phyloP scores from a whole-genome alignment of 2,113 vertebrate genomes.

The Meriones unguiculatus region DNA sequence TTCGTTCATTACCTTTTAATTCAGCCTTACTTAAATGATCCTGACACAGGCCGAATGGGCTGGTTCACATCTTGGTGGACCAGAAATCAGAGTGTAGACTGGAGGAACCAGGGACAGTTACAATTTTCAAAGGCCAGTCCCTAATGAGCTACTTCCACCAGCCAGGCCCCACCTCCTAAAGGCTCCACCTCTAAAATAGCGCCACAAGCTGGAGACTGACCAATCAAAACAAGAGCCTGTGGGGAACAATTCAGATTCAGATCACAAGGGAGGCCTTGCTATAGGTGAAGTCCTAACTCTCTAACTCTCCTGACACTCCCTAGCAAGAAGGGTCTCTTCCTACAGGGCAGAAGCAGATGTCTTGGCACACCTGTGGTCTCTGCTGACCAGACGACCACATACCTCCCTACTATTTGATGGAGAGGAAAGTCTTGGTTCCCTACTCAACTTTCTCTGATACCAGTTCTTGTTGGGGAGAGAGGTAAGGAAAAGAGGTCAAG shows the following conservation, averaged over 20 bases:
- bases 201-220: background rate
- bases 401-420: background rate
- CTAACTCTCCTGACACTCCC: background rate
- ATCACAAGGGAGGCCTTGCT: background rate
- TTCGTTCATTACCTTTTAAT: background rate
- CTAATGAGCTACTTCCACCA: background rate
- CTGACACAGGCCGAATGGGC: background rate
- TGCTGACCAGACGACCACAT: background rate
- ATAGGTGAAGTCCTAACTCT: background rate
- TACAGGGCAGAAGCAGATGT: background rate
- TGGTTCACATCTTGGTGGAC: background rate
- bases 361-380: background rate
- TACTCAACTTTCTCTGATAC: background rate
- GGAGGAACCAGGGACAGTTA: background rate
- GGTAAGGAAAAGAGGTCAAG: too few species aligned
- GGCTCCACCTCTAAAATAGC: background rate
- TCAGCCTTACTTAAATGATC: background rate
- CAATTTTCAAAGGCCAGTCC: background rate
- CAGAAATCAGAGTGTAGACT: background rate
- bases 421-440: background rate
- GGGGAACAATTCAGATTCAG: background rate
- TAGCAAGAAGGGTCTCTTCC: background rate
- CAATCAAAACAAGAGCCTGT: background rate
- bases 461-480: background rate
- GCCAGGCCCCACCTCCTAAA: background rate